Base-by-base conservation (phyloP, 1,140 invertebrate genomes). In the Tigriopus japonicus region DNA sequence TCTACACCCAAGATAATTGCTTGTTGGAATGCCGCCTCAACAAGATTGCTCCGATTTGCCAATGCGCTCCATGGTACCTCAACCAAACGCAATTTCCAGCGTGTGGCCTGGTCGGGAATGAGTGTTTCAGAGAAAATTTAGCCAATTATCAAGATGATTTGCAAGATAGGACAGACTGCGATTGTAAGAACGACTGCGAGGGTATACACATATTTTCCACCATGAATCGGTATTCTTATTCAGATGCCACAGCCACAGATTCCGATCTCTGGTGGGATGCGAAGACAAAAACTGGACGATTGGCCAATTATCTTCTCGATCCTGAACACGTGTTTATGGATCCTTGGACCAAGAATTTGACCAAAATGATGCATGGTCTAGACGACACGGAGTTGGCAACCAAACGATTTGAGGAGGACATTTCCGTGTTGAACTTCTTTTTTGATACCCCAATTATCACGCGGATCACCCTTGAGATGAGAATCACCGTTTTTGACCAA, bases 1-100 rank as follows among this genome's bases (percentile, higher is more conserved):
- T 41, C 55, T 58, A 58, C 40, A 23, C 40, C 17, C 55, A 58
- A 58, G 55, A 58, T 41, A 58, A 58, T 42, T 58, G 55, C 41
- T 41, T 58, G n/a, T 41, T 35, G 24, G 55, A 58, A 42, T 58
- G 55, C 28, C 35, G 42, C 15, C 21, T 58, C 14, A 58, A 58
- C 35, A 58, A 58, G 55, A 41, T 58, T 35, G 14, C 15, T 54
- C 15, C 6, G 15, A 55, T 15, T 15, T 58, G 55, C 41, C 15
- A 23, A 41, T 58, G 55, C 28, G 17, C 21, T 41, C 55, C 55
- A 41, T 58, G 55, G 55, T 58, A 41, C 28, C 23, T 58, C 5
- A 42, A 58, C 40, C 55, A 58, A 42, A 42, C 55, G 5, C 14
- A 40, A 6, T 40, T 58, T n/a, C 23, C 55, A 40, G 42, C 42